phyloP scores from a whole-genome alignment of 2,797 vertebrate species.

The Galago senegalensis region DNA sequence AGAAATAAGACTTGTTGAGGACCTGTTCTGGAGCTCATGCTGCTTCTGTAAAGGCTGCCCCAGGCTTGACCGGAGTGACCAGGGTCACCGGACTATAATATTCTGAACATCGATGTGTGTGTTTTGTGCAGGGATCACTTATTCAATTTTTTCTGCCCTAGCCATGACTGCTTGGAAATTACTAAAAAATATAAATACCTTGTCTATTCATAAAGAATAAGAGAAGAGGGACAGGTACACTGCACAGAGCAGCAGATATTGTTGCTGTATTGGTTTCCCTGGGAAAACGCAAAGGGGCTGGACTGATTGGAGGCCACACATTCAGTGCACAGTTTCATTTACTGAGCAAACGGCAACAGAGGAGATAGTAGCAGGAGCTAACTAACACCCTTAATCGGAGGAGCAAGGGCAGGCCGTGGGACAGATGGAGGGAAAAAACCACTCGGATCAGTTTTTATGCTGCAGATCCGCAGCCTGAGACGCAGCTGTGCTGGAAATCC shows the following conservation, averaged over 20 bases:
- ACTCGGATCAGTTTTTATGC: slow-evolving; percentile 65
- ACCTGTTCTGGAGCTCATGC: background rate
- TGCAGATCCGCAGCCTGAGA: slow-evolving; percentile 64
- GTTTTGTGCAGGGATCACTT: background rate
- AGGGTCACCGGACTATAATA: background rate
- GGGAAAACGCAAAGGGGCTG: background rate
- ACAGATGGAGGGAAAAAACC: slow-evolving; percentile 64
- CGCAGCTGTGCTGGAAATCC: slow-evolving; percentile 56
- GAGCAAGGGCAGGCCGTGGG: background rate
- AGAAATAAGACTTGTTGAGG: background rate
- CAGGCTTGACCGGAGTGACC: background rate
- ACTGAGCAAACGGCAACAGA: slow-evolving; percentile 1
- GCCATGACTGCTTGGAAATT: background rate
- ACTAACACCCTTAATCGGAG: background rate
- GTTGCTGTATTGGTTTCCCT: background rate
- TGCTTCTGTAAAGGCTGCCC: background rate
- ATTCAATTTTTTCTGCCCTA: background rate
- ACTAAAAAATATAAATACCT: background rate
- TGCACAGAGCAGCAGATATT: background rate
- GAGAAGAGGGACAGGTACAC: background rate
- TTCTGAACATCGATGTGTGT: background rate
- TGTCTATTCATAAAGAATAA: background rate
- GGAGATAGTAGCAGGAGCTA: background rate
- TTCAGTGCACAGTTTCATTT: background rate
- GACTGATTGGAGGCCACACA: background rate